Percentiles rank a stretch among this genome's conserved stretches.
These are phyloP conservation scores for Myxocyprinus asiaticus DNA, from an alignment of 2,113 vertebrate genomes.

Conservation along the genomic window DNA sequence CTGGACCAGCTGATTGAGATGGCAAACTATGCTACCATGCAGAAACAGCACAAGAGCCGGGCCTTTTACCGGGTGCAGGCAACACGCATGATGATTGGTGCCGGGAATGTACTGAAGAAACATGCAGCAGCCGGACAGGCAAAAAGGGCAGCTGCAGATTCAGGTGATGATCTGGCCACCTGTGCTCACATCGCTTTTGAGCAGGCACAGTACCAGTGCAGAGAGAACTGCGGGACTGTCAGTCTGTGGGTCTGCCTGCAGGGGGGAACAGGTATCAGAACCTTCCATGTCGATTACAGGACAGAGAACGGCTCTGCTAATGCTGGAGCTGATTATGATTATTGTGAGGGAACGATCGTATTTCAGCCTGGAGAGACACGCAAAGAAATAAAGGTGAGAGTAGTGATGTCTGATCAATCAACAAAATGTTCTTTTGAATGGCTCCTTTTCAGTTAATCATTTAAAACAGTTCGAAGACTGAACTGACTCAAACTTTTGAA, in stretches of 20 bases:
- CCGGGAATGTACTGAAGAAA: slow-evolving; percentile 87
- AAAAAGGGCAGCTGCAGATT: slow-evolving; percentile 54
- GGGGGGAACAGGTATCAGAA: slow-evolving; percentile 78
- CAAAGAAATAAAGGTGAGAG: slow-evolving; percentile 73
- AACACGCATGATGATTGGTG: slow-evolving; percentile 89
- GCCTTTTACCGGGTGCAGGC: slow-evolving; percentile 94
- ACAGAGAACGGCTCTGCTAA: slow-evolving; percentile 94
- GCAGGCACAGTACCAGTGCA: slow-evolving; percentile 86
- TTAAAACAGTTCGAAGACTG: neutral
- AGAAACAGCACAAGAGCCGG: slow-evolving; percentile 91
- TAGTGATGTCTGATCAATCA: neutral
- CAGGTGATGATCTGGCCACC: slow-evolving; percentile 56
- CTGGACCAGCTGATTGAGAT: slow-evolving; percentile 90
- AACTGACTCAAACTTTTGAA: neutral
- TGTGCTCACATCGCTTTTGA: slow-evolving; percentile 87
- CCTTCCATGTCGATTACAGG: slow-evolving; percentile 90
- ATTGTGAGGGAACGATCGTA: slow-evolving; percentile 68
- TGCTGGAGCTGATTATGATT: slow-evolving; percentile 87
- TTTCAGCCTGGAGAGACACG: slow-evolving; percentile 75
- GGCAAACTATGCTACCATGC: slow-evolving; percentile 87
- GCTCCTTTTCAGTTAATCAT: neutral
- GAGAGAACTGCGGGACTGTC: slow-evolving; percentile 87
- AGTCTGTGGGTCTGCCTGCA: slow-evolving; percentile 79
- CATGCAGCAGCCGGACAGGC: slow-evolving; percentile 81
- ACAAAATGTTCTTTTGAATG: neutral